Conservation (phyloP, 2,113 vertebrate genomes). For the Parus major region DNA sequence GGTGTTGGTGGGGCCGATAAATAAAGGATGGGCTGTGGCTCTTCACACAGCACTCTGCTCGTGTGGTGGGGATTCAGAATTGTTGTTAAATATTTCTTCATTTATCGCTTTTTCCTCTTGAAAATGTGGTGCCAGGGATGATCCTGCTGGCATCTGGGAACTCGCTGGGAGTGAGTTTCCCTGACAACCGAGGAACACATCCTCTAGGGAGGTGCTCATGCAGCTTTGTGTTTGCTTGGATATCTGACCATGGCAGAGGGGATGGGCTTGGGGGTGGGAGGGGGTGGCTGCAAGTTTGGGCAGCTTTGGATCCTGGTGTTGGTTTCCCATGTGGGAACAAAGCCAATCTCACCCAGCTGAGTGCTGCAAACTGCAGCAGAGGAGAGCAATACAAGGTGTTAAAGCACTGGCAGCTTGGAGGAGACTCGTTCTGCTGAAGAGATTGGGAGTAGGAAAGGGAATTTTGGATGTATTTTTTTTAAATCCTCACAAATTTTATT, state of each 20-base stretch:
- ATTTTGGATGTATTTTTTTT: not conserved
- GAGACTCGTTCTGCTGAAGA: not conserved
- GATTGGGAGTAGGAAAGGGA: not conserved
- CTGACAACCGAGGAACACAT: not conserved
- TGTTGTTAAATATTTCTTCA: not conserved
- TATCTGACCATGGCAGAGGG: not conserved
- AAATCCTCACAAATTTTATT: not conserved
- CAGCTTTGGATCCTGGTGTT: not conserved
- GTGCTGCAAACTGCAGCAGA: not conserved
- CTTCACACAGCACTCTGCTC: not conserved
- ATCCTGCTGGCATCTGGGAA: not conserved
- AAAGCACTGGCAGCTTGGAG: not conserved
- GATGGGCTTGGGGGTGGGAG: not conserved
- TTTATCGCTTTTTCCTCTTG: not conserved
- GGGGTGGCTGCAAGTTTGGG: not conserved
- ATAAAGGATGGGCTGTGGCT: rapidly evolving
- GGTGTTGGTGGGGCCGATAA: not conserved
- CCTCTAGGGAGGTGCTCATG: not conserved
- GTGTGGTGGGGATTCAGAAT: rapidly evolving
- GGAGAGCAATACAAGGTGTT: not conserved
- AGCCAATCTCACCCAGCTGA: not conserved
- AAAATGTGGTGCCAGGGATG: not conserved
- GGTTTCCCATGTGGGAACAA: rapidly evolving
- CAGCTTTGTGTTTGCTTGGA: not conserved
- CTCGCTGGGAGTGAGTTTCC: not conserved